Percentiles rank a stretch among this genome's conserved stretches.
phyloP scores from a whole-genome alignment of 2,888 invertebrate species.

The Drosophila nr. medialis region DNA sequence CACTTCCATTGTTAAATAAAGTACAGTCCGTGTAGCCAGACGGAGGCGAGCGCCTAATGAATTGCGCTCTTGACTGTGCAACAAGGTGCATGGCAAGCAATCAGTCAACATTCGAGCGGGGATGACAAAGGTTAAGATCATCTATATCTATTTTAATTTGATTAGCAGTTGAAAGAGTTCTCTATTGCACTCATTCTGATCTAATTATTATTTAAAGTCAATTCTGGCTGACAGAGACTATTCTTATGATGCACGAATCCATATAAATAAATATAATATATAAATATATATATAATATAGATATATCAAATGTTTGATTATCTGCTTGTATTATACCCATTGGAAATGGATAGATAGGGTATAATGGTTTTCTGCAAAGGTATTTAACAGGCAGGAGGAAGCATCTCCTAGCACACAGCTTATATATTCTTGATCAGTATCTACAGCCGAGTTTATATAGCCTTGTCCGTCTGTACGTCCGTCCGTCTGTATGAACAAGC shows the following conservation, averaged over 20 bases:
- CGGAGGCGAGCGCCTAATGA: slow-evolving; percentile 51
- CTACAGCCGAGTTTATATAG: not conserved
- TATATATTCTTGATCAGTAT: not conserved
- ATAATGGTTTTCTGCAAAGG: not conserved
- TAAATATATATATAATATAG: not conserved
- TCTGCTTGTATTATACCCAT: no score
- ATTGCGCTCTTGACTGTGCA: slow-evolving; percentile 36
- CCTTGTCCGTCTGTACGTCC: accelerated
- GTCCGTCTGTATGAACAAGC: accelerated
- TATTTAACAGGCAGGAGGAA: not conserved
- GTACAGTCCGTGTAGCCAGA: slow-evolving; percentile 30
- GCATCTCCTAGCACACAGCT: not conserved
- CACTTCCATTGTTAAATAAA: slow-evolving; percentile 56
- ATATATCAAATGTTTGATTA: not conserved
- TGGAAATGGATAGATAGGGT: not conserved
- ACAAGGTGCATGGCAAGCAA: slow-evolving; percentile 36
- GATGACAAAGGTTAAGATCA: not conserved
- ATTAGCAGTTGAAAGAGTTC: no score
- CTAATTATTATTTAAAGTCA: not conserved
- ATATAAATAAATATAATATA: not conserved
- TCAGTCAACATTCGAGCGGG: slow-evolving; percentile 15
- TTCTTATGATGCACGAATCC: not conserved
- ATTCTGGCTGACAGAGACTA: not conserved
- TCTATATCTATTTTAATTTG: not conserved
- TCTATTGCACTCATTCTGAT: not conserved